phyloP scores from a whole-genome alignment of 2,888 invertebrate species.

The Deilephila elpenor region DNA sequence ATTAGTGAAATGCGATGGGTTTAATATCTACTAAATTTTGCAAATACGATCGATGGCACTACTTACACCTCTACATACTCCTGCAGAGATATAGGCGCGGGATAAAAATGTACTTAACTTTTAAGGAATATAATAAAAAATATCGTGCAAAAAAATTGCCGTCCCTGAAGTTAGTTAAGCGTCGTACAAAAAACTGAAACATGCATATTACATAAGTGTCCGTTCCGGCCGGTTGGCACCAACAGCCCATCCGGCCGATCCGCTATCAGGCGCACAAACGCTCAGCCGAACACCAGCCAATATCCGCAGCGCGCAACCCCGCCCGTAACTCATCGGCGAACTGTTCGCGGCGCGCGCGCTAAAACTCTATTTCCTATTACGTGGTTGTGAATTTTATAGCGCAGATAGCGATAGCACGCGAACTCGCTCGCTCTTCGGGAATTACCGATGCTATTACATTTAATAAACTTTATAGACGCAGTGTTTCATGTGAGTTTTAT shows the following conservation, averaged over 20 bases:
- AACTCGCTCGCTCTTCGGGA: background rate
- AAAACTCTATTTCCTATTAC: slow-evolving; percentile 22
- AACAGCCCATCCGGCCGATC: background rate
- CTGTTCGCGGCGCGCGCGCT: background rate
- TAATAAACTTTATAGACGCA: no score
- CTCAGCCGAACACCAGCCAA: background rate
- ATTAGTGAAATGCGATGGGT: no score
- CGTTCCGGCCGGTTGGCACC: background rate
- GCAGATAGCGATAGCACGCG: background rate
- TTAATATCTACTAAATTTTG: no score
- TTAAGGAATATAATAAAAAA: background rate
- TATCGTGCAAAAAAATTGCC: no score
- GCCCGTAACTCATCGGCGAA: slow-evolving; percentile 1
- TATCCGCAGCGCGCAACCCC: background rate
- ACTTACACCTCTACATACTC: no score
- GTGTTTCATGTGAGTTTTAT: no score
- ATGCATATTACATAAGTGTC: background rate
- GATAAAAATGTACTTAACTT: no score
- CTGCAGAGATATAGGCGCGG: no score
- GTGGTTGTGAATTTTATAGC: background rate
- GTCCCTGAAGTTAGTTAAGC: no score
- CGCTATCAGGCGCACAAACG: background rate
- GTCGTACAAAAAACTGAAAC: background rate
- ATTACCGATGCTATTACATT: no score
- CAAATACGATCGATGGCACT: no score